phyloP scores from a whole-genome alignment of 2,888 invertebrate species.

The Ophion costatus region DNA sequence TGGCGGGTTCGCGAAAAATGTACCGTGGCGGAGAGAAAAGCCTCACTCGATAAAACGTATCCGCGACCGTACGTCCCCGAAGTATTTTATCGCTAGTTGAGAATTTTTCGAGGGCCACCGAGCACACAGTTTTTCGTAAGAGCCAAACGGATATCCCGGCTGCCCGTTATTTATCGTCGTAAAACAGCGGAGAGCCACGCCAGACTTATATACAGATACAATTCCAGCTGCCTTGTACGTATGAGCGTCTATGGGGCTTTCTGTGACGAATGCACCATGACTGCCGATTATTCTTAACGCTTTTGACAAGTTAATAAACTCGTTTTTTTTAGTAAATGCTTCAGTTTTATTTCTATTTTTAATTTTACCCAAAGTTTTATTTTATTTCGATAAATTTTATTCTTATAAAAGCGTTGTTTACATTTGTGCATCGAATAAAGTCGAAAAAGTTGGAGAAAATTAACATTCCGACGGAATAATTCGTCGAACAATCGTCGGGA shows the following conservation, averaged over 20 bases:
- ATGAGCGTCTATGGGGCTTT: not conserved
- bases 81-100: conserved; percentile 27
- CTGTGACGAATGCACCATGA: not conserved
- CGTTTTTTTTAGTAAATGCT: no score
- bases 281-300: no score
- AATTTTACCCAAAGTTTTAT: no score
- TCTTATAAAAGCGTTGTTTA: no score
- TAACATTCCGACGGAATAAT: no score
- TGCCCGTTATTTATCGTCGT: conserved; percentile 57
- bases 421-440: no score
- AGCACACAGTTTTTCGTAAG: conserved; percentile 40
- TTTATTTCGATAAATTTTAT: no score
- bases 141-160: conserved; percentile 37
- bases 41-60: no score
- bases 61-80: not conserved
- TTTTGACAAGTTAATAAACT: not conserved
- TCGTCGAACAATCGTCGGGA: no score
- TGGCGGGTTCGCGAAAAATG: no score
- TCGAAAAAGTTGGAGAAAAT: no score
- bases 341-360: not conserved
- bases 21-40: no score
- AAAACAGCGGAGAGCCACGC: conserved; percentile 30
- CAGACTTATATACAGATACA: conserved; percentile 2
- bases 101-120: conserved; percentile 54
- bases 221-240: not conserved